Evolutionary conservation across 2,113 vertebrate species (phyloP).

Genomic region (Phylloscopus trochilus): DNA sequence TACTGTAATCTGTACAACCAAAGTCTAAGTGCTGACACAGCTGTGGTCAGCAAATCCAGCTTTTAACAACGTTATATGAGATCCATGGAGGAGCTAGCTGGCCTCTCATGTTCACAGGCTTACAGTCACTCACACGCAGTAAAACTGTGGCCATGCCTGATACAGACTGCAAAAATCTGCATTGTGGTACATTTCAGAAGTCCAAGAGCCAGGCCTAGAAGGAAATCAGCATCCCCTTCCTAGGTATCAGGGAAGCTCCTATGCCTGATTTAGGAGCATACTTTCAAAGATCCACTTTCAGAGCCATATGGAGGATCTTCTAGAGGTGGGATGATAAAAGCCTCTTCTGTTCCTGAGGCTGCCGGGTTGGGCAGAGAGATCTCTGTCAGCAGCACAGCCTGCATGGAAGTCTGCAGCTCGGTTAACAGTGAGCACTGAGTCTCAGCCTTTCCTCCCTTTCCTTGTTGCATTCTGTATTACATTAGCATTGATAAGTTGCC

Average conservation of each 20-base stretch:
- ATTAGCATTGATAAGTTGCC: background rate
- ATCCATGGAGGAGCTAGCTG: background rate
- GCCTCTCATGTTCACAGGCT: background rate
- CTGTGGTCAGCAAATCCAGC: background rate
- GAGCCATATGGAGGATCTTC: background rate
- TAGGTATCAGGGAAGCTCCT: background rate
- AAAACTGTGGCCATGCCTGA: background rate
- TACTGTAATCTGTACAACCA: background rate
- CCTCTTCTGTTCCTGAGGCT: background rate
- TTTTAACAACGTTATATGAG: background rate
- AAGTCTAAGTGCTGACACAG: background rate
- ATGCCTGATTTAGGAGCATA: background rate
- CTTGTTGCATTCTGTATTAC: background rate
- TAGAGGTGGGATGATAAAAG: background rate
- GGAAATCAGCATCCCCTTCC: background rate
- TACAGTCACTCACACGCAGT: background rate
- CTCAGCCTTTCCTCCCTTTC: background rate
- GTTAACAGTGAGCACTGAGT: background rate
- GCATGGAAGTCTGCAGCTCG: fast-evolving
- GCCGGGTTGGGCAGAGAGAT: background rate
- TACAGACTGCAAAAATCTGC: background rate
- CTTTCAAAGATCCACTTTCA: background rate
- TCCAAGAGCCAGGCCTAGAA: background rate
- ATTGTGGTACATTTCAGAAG: background rate
- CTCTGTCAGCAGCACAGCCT: background rate